phyloP scores from a whole-genome alignment of 2,888 invertebrate species.

The Rutpela maculata region DNA sequence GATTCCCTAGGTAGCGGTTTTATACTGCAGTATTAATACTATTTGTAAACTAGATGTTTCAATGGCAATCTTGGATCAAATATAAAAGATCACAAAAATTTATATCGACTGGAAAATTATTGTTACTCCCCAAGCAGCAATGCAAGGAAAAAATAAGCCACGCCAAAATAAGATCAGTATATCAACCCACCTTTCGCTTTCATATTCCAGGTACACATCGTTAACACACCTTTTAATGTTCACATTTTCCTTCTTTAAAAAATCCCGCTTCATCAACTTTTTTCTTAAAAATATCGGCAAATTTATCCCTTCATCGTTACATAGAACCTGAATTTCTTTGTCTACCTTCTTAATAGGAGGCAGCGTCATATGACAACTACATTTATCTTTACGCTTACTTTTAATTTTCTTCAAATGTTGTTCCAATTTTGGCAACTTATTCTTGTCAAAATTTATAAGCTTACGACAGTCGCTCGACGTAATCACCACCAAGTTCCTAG shows the following conservation, averaged over 20 bases:
- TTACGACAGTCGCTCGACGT: slow-evolving; percentile 50
- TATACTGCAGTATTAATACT: too few relatives aligned
- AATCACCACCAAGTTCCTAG: slow-evolving; percentile 48
- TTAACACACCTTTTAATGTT: slow-evolving; percentile 7
- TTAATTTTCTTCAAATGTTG: slow-evolving; percentile 36
- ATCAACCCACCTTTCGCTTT: slow-evolving; percentile 32
- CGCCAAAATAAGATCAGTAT: too few relatives aligned
- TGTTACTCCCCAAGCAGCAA: too few relatives aligned
- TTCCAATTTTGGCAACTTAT: slow-evolving; percentile 47
- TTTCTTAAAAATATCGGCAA: slow-evolving; percentile 38
- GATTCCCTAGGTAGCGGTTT: too few relatives aligned
- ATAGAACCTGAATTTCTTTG: slow-evolving; percentile 33
- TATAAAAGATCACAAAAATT: too few relatives aligned
- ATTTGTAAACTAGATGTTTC: too few relatives aligned
- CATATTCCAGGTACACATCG: slow-evolving; percentile 31
- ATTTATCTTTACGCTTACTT: background rate
- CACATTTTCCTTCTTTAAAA: slow-evolving; percentile 10
- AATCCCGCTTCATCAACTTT: slow-evolving; percentile 17
- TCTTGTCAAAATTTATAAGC: slow-evolving; percentile 49
- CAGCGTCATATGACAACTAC: slow-evolving; percentile 20
- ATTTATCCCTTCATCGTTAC: background rate
- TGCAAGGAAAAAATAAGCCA: too few relatives aligned
- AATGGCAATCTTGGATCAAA: too few relatives aligned
- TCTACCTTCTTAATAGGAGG: slow-evolving; percentile 42
- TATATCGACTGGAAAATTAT: too few relatives aligned